These are phyloP conservation scores for Daboia siamensis DNA, from an alignment of 2,113 vertebrate genomes.

Conservation along the genomic window DNA sequence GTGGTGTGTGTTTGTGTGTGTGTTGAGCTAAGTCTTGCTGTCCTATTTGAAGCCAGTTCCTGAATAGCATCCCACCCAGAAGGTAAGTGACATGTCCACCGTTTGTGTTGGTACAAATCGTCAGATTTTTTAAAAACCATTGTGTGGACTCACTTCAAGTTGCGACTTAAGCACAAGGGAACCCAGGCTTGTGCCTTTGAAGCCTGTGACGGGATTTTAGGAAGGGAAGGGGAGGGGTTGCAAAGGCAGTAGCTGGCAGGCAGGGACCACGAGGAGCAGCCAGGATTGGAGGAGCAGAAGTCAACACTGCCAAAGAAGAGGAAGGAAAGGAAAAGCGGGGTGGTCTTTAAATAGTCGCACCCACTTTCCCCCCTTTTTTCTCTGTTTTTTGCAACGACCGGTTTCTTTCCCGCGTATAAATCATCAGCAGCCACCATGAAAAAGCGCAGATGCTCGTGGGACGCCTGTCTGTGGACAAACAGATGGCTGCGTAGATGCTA, in stretches of 20 bases:
- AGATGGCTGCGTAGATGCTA: conserved; percentile 28
- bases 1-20: too few relatives aligned
- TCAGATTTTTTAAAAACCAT: not conserved
- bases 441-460: conserved; percentile 34
- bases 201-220: not conserved
- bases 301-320: conserved; percentile 56
- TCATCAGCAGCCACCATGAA: conserved; percentile 56
- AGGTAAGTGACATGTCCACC: not conserved
- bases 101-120: too few relatives aligned
- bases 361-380: conserved; percentile 63
- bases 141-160: not conserved
- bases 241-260: conserved; percentile 58
- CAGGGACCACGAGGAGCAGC: conserved; percentile 55
- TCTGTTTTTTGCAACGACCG: conserved; percentile 49
- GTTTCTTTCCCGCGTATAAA: conserved; percentile 60
- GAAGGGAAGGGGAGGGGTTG: too few relatives aligned
- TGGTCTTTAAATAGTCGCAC: conserved; percentile 63
- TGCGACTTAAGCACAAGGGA: not conserved
- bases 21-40: not conserved
- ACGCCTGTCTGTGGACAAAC: conserved; percentile 27
- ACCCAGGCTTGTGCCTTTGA: not conserved
- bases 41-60: not conserved
- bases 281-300: conserved; percentile 68
- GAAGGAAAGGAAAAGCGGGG: not conserved
- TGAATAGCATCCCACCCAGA: not conserved